Evolutionary conservation across 2,888 invertebrate species (phyloP), one percentile per base, ranked within the genome.

Genomic region (Metallyticus violacea): DNA sequence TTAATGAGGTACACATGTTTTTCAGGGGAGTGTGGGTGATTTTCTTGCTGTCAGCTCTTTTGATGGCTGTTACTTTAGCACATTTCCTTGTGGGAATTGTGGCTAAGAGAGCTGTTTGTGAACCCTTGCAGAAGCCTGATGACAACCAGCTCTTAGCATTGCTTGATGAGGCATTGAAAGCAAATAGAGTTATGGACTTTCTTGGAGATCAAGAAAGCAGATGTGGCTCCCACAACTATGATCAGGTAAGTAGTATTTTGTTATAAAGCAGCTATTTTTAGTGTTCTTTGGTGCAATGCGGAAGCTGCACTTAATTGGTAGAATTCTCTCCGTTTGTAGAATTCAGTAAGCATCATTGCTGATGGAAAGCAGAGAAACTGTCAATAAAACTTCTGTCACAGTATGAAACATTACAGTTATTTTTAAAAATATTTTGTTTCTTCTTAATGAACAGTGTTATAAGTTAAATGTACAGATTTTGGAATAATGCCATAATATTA

Each of bases 51-150:
- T 96, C 96, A 88, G 95, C 95, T 29, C 91, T 94, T 81, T 92
- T 97, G 88, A 94, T 96, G 90, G 91, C 94, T 27, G 93, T 96
- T 88, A 94, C 96, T 85, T 91, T 96, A 22, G 93, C 92, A 1
- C 95, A 96, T 91, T 96, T 97, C 92, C 90, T 95, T 81, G 91
- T 93, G n/a, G 97, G 97, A 62, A 92, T 96, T n/a, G 91, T 94
- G 29, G 92, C 94, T 28, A 95, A 96, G 89, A 94, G 96, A 88
- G 94, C 95, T 76, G 91, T 96, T 85, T 98, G 98, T 92, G 96
- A 96, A 89, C 96, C 97, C 22, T 92, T 97, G 86, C 93, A 93
- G 92, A 88, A 89, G 76, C 89, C 90, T 9, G 87, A 88, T 15
- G 89, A 90, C 87, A 89, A 88, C 83, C 89, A 88, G 77, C 76